Conservation (phyloP, 2,888 invertebrate species). For the Erannis defoliaria region DNA sequence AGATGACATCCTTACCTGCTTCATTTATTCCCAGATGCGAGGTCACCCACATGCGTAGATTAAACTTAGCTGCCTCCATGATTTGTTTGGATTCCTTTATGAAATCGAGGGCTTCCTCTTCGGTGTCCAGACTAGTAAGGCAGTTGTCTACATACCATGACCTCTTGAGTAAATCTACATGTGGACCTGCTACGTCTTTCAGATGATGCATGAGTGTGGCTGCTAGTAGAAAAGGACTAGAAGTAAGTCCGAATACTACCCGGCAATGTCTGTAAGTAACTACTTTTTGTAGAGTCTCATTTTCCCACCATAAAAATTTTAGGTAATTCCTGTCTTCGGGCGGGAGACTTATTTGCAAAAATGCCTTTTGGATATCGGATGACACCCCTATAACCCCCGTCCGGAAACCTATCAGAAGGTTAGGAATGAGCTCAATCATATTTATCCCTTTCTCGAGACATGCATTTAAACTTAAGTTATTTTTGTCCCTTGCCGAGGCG, state of each 20-base stretch:
- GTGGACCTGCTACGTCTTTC: neutral
- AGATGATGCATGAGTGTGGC: slow-evolving; percentile 15
- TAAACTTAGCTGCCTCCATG: slow-evolving; percentile 17
- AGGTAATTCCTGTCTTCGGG: slow-evolving; percentile 10
- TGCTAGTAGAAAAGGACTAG: slow-evolving; percentile 24
- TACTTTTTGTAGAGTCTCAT: slow-evolving; percentile 9
- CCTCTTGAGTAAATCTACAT: neutral
- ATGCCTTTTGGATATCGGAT: slow-evolving; percentile 20
- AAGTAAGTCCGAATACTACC: slow-evolving; percentile 23
- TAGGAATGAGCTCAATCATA: slow-evolving; percentile 2
- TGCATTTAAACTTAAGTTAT: neutral
- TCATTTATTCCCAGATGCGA: slow-evolving; percentile 9
- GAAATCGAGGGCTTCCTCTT: slow-evolving; percentile 4
- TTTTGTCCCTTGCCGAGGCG: neutral
- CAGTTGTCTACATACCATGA: slow-evolving; percentile 26
- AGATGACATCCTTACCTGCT: slow-evolving; percentile 5
- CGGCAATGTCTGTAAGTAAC: slow-evolving; percentile 17
- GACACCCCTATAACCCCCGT: slow-evolving; percentile 8
- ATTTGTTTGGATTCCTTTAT: slow-evolving; percentile 12
- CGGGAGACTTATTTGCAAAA: slow-evolving; percentile 4
- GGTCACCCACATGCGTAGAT: slow-evolving; percentile 14
- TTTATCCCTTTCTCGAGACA: neutral
- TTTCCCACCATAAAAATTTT: slow-evolving; percentile 19
- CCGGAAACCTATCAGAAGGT: neutral
- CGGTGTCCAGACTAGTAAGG: slow-evolving; percentile 12